Conservation (phyloP, 1,140 invertebrate genomes). For the Drosophila bifasciata region DNA sequence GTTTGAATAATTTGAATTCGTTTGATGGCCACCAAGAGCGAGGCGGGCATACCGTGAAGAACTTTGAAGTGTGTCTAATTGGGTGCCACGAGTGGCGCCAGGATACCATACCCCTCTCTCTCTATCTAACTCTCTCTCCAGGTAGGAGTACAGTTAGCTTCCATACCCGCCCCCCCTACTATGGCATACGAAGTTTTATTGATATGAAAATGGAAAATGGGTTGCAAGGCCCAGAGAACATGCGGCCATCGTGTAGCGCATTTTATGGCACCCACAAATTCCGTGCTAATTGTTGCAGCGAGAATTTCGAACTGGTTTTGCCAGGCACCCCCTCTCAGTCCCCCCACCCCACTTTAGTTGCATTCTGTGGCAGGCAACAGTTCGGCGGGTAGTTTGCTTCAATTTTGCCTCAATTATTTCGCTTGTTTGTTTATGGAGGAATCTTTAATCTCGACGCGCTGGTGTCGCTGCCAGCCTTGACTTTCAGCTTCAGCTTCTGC, state of each 20-base stretch:
- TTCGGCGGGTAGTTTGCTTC: conserved; percentile 75
- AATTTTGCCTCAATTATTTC: conserved; percentile 84
- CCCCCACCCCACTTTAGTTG: not conserved
- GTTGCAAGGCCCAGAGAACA: conserved; percentile 52
- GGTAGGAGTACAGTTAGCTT: conserved; percentile 22
- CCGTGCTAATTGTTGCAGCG: conserved; percentile 78
- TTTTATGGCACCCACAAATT: conserved; percentile 82
- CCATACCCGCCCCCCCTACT: not conserved
- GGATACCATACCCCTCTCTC: not conserved
- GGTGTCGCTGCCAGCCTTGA: conserved; percentile 71
- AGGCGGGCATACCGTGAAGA: conserved; percentile 16
- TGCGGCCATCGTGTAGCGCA: conserved; percentile 75
- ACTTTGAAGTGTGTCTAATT: conserved; percentile 76
- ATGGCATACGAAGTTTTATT: conserved; percentile 27
- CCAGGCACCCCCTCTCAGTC: not conserved
- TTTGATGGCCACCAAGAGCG: conserved; percentile 55
- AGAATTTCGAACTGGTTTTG: conserved; percentile 58
- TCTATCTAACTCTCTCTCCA: too few species aligned
- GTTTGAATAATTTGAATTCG: conserved; percentile 13
- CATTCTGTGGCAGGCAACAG: conserved; percentile 10
- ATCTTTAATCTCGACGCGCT: conserved; percentile 73
- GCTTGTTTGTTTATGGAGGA: conserved; percentile 83
- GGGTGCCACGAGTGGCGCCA: conserved; percentile 42
- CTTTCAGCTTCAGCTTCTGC: conserved; percentile 16
- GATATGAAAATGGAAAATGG: conserved; percentile 57